Conservation (phyloP, 1,140 invertebrate species). For the Lethocerus indicus region DNA sequence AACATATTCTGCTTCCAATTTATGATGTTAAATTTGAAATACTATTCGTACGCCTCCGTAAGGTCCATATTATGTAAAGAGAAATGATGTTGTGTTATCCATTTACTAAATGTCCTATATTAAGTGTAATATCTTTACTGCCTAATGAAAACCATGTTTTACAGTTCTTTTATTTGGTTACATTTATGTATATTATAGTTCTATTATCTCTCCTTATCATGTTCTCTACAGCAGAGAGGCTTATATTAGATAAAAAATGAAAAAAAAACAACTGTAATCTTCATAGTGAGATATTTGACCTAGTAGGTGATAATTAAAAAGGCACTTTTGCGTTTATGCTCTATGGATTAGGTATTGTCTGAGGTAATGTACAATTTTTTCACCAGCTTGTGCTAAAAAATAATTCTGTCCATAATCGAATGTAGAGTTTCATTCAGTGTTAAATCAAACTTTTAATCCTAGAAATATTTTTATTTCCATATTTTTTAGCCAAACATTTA, state of each 20-base stretch:
- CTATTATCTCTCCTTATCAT: constrained; percentile 6
- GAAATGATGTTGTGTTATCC: no score
- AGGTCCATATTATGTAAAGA: no score
- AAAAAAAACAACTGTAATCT: not conserved
- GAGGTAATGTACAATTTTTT: not conserved
- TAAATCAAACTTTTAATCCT: not conserved
- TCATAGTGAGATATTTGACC: constrained; percentile 5
- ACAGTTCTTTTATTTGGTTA: no score
- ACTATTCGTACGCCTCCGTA: no score
- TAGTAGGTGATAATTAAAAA: constrained; percentile 7
- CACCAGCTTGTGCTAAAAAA: no score
- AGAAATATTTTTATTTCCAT: not conserved
- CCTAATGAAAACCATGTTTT: no score
- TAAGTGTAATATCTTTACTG: no score
- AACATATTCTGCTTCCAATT: no score
- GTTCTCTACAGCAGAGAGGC: not conserved
- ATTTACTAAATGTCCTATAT: no score
- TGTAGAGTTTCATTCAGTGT: not conserved
- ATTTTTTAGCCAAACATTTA: not conserved
- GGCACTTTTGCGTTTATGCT: not conserved
- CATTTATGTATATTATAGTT: not conserved
- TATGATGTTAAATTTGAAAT: no score
- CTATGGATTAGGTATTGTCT: not conserved
- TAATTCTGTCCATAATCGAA: no score
- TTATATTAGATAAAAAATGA: not conserved